Base-by-base conservation (phyloP, 2,888 invertebrate species). In the Zonitis immaculata region DNA sequence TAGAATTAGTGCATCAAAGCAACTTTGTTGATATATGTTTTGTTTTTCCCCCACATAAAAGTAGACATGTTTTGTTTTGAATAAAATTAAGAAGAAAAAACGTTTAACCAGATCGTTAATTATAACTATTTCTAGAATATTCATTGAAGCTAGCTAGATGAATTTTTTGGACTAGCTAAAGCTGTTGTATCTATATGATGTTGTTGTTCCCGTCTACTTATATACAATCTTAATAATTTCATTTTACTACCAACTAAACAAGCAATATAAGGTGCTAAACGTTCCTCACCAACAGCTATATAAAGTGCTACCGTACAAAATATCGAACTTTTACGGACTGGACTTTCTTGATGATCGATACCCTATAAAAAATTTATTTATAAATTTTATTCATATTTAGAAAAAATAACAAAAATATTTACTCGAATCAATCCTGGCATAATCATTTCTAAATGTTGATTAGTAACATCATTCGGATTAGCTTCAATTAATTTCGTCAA, bases 281-380 rank as follows among this genome's bases (percentile, higher is more conserved):
- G 80, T 22, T 89, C 90, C 71, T 95, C 93, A 0, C 96, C 96
- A 7, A 95, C 86, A 35, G 88, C 87, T 71, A 89, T 84, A 69
- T 97, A 92, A 66, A 97, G 84, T 44, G 94, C 91, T 4, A 98
- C 97, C 86, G 98, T 93, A 71, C 96, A 96, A 79, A 98, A 96
- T 14, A 97, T 95, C 9, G 95, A 92, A 64, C 95, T 94, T 75
- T 98, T 98, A 45, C 98, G 84, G 22, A 98, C 94, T 61, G 91
- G 87, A 49, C 94, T 95, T 76, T 95, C 93, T 50, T 82, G 80
- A 74, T 95, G 91, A 73, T 97, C 95, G 50, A 95, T 94, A 59
- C 94, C 85, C 88, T 95, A 78, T 14, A 73, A 27, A 11, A 30
- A 47, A 26, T 42, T 4, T 22, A 3, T 6, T n/a, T n/a, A n/a